Evolutionary conservation across 2,113 vertebrate genomes (phyloP).

Genomic region (Agelaius tricolor): DNA sequence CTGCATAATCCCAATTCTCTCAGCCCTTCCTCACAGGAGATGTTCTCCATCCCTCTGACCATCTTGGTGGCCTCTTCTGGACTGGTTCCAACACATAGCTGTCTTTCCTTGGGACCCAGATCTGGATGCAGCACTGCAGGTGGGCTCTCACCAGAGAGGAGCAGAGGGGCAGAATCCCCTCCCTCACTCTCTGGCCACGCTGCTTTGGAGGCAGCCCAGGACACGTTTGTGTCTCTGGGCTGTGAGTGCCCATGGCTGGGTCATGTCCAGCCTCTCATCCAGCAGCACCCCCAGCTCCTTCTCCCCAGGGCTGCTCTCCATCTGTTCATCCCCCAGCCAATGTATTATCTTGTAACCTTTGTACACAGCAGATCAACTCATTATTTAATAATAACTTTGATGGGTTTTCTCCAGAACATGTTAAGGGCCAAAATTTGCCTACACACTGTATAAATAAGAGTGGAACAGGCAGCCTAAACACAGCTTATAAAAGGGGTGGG

Average conservation of each 20-base stretch:
- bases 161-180: background rate
- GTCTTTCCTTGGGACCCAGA: background rate
- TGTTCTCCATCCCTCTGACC: background rate
- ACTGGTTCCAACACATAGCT: fast-evolving
- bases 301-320: background rate
- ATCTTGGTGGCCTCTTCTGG: background rate
- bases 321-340: background rate
- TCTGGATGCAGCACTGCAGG: background rate
- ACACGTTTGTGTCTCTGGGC: background rate
- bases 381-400: background rate
- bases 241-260: background rate
- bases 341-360: background rate
- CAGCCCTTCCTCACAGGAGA: background rate
- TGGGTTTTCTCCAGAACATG: background rate
- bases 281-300: background rate
- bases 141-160: background rate
- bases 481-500: background rate
- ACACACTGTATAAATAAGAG: background rate
- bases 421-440: background rate
- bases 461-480: background rate
- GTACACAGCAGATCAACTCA: background rate
- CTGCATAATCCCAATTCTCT: background rate
- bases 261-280: background rate
- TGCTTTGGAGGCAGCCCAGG: background rate
- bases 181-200: fast-evolving